A percentile compares a stretch with the other conserved stretches of the same genome.
Conservation (phyloP, 2,888 invertebrate genomes). For the Dascillus cervinus region DNA sequence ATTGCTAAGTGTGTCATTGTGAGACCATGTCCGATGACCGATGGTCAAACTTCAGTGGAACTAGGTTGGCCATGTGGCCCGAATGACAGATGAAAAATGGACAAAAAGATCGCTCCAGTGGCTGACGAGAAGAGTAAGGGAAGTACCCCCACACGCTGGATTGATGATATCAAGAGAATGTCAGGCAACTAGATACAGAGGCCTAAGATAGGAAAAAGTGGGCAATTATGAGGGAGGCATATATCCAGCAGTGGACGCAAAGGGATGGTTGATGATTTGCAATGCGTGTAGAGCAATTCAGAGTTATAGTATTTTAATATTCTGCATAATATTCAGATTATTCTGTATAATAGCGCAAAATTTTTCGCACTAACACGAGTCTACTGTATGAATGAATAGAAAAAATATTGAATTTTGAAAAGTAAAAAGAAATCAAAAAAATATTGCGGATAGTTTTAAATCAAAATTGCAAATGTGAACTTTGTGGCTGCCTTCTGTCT, state of each 20-base stretch:
- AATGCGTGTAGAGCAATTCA: no score
- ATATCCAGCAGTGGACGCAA: slow-evolving; percentile 8
- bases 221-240: slow-evolving; percentile 2
- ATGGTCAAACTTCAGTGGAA: no score
- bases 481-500: no score
- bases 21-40: no score
- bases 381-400: neutral
- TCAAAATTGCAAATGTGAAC: no score
- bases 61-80: no score
- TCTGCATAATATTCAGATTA: neutral
- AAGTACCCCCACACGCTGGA: slow-evolving; percentile 15
- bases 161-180: slow-evolving; percentile 10
- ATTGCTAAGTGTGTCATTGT: no score
- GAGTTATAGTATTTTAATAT: neutral
- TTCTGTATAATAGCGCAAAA: neutral
- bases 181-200: slow-evolving; percentile 4
- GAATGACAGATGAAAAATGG: slow-evolving; percentile 15
- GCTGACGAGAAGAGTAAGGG: slow-evolving; percentile 12
- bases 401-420: no score
- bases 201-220: slow-evolving; percentile 2
- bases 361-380: neutral
- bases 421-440: no score
- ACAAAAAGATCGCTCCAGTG: slow-evolving; percentile 14
- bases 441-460: no score
- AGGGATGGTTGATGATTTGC: slow-evolving; percentile 6